Evolutionary conservation across 2,113 vertebrate genomes (phyloP), one percentile per base, ranked within the genome.

Genomic region (Lichenostomus cassidix): DNA sequence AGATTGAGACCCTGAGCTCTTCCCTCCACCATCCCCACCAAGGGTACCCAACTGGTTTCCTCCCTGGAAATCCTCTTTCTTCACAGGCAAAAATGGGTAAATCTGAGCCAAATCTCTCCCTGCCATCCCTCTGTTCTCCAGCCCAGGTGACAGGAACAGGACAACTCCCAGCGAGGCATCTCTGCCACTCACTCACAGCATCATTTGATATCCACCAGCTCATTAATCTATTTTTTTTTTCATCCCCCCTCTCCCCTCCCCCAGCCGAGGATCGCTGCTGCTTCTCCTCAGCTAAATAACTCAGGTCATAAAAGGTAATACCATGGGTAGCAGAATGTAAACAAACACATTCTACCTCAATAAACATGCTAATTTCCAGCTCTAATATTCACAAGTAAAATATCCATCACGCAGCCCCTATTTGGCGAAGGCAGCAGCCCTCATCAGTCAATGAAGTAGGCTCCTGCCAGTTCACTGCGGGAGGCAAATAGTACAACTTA

Each of bases 361-460:
- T 98, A 98, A 98, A 98, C 98, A 98, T 98, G 98, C 98, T 98
- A 98, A 98, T 98, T 98, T 97, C 97, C 96, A 98, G 97, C 98
- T 96, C 98, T 98, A 98, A 98, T 98, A 98, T 98, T 98, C 98
- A 98, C 97, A 97, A 98, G 97, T 97, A 98, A 98, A 97, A 98
- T 98, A 98, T 98, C 98, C 98, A 98, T 98, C 98, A 98, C 97
- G 37, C 97, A 97, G 97, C 98, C 98, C 98, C 98, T 98, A 97
- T 98, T 98, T 98, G 98, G 97, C 96, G 91, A 97, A 98, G 98
- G 98, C 98, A 98, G 97, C 96, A 92, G 97, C 95, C 98, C 98
- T 98, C 98, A 98, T 98, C 98, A 98, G 97, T 98, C 98, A 98
- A 96, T 78, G 95, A 95, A 97, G 98, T 97, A 97, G 97, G 97